Percentiles rank a stretch among this genome's conserved stretches.
These are phyloP conservation scores for Cerceris ruficornis DNA, from an alignment of 2,888 invertebrate genomes.

Conservation along the genomic window DNA sequence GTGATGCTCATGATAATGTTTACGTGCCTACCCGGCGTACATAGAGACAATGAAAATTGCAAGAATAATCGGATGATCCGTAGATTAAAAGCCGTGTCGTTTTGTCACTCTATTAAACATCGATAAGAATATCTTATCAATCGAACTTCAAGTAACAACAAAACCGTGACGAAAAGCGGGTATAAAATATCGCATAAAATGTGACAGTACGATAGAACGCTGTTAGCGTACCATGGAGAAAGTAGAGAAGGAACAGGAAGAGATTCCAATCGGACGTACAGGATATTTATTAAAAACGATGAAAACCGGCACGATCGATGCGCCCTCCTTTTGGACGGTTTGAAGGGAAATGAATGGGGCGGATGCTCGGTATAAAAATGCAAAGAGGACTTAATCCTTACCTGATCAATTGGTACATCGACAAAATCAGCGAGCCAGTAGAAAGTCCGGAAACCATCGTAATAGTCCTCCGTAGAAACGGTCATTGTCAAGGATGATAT, in stretches of 20 bases:
- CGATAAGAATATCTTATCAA: too few species aligned
- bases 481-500: conserved; percentile 62
- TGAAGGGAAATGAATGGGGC: conserved; percentile 18
- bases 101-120: neutral
- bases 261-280: neutral
- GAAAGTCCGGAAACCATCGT: conserved; percentile 89
- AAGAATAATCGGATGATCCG: neutral
- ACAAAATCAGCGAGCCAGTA: conserved; percentile 86
- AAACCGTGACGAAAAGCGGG: too few species aligned
- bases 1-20: conserved; percentile 27
- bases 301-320: conserved; percentile 34
- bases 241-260: too few species aligned
- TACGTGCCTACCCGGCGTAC: conserved; percentile 14
- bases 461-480: conserved; percentile 80
- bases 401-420: conserved; percentile 91
- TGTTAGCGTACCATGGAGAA: too few species aligned
- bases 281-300: conserved; percentile 23
- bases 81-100: neutral
- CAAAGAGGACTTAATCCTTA: conserved; percentile 81
- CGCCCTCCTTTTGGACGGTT: conserved; percentile 38
- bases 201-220: too few species aligned
- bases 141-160: too few species aligned
- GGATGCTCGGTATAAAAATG: conserved; percentile 12
- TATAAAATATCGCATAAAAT: too few species aligned
- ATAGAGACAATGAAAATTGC: conserved; percentile 2